These are phyloP conservation scores for Reticulitermes lucifugus DNA, from an alignment of 2,888 invertebrate species.

Conservation along the genomic window DNA sequence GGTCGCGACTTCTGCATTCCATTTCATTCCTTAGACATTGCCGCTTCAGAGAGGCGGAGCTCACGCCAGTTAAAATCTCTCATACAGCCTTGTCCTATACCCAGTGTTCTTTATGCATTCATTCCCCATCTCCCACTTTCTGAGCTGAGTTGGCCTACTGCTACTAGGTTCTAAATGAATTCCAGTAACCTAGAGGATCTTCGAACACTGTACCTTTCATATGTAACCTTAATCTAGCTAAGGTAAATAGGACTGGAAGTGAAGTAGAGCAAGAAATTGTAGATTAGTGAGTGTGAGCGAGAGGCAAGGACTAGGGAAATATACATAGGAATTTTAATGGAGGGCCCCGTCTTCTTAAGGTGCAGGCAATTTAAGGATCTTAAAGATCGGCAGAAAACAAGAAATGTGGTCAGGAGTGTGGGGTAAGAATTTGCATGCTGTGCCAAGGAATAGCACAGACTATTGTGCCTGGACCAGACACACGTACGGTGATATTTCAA, in stretches of 20 bases:
- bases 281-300: background rate
- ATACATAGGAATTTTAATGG: conserved; percentile 40
- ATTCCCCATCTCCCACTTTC: conserved; percentile 6
- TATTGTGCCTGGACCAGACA: background rate
- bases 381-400: conserved; percentile 1
- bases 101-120: conserved; percentile 27
- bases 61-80: conserved; percentile 4
- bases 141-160: background rate
- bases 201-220: background rate
- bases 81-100: conserved; percentile 31
- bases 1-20: conserved; percentile 39
- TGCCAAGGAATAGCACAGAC: background rate
- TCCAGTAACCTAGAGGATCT: conserved; percentile 21
- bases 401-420: background rate
- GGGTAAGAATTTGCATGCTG: background rate
- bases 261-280: background rate
- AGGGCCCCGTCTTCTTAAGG: background rate
- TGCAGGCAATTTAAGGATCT: conserved; percentile 30
- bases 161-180: conserved; percentile 30
- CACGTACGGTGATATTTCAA: too few relatives aligned
- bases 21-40: conserved; percentile 29
- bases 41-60: background rate
- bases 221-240: conserved; percentile 24
- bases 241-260: conserved; percentile 6
- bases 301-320: conserved; percentile 16